Conservation (phyloP, 2,113 vertebrate species). For the Balaenoptera acutorostrata region DNA sequence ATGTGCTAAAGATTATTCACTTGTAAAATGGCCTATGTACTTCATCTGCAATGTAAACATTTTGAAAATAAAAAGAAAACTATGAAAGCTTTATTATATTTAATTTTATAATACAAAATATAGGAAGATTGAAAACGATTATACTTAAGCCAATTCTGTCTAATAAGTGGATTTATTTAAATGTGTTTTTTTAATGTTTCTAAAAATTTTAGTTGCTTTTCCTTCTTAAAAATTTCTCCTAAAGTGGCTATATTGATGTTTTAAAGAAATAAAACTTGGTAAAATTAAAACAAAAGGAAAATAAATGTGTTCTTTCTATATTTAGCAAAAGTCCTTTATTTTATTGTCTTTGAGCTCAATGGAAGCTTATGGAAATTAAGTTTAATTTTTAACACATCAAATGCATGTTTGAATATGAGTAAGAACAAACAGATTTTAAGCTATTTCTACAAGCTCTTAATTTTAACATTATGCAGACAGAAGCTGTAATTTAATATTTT, state of each 20-base stretch:
- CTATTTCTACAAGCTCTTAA: neutral
- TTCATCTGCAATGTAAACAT: neutral
- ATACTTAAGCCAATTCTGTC: neutral
- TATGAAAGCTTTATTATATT: neutral
- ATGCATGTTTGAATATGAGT: neutral
- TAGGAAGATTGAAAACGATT: neutral
- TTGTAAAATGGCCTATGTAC: neutral
- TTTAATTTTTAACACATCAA: neutral
- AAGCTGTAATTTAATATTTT: neutral
- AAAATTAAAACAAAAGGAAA: neutral
- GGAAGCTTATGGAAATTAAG: neutral
- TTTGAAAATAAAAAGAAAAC: neutral
- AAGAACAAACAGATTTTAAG: neutral
- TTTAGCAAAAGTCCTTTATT: neutral
- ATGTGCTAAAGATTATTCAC: neutral
- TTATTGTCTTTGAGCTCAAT: neutral
- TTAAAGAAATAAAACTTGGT: neutral
- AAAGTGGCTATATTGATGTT: neutral
- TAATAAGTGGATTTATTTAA: neutral
- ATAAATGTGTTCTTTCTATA: neutral
- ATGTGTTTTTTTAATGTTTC: neutral
- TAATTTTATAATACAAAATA: neutral
- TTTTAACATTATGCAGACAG: neutral
- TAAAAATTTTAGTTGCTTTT: neutral
- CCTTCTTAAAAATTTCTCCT: neutral